Percentiles rank a stretch among this genome's conserved stretches.
phyloP scores from a whole-genome alignment of 2,888 invertebrate species.

The Sesia bembeciformis region DNA sequence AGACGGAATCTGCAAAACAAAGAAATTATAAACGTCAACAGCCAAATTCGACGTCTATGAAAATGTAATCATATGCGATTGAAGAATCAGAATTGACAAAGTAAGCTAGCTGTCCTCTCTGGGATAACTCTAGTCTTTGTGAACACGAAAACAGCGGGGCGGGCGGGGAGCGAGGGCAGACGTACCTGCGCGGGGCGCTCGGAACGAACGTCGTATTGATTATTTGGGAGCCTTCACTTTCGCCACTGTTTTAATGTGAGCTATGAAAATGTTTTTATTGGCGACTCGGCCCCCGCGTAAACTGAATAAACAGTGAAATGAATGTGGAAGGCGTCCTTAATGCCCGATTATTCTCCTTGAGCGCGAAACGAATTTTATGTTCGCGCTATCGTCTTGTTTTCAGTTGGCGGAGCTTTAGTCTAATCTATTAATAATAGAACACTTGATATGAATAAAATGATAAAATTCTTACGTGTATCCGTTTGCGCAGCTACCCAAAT shows the following conservation, averaged over 20 bases:
- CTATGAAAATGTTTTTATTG: constrained; percentile 70
- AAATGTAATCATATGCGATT: too few species aligned
- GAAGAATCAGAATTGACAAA: too few species aligned
- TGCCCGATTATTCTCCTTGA: constrained; percentile 42
- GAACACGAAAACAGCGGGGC: constrained; percentile 23
- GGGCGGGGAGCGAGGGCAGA: constrained; percentile 22
- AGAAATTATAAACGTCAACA: too few species aligned
- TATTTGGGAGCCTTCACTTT: constrained; percentile 64
- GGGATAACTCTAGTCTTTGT: constrained; percentile 31
- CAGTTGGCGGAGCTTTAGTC: too few species aligned
- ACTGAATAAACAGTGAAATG: constrained; percentile 43
- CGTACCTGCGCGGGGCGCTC: constrained; percentile 54
- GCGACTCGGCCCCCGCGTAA: constrained; percentile 37
- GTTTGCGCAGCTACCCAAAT: too few species aligned
- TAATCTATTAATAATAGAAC: too few species aligned
- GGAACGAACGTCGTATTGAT: constrained; percentile 41
- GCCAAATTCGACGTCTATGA: too few species aligned
- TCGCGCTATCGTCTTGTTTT: too few species aligned
- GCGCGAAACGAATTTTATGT: constrained; percentile 1
- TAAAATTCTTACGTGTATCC: too few species aligned
- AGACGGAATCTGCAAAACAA: too few species aligned
- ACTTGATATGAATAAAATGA: too few species aligned
- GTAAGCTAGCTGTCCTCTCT: not conserved
- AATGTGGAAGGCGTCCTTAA: constrained; percentile 27
- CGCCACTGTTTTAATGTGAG: constrained; percentile 69